Evolutionary conservation across 2,888 invertebrate species (phyloP).

Genomic region (Alcis repandata): DNA sequence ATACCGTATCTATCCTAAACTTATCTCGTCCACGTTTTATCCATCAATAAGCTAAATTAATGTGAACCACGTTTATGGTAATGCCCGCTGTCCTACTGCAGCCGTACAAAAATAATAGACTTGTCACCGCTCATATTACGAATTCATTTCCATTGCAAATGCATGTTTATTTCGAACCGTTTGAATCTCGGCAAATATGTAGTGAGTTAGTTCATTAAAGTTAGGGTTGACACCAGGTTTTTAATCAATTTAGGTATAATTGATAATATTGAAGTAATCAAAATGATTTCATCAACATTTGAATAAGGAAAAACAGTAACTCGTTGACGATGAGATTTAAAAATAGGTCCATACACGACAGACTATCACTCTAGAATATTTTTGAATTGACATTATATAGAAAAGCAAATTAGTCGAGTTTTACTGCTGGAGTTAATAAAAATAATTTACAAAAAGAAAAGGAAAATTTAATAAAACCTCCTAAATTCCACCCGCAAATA

Average conservation of each 20-base stretch:
- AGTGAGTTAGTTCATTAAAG: conserved; percentile 7
- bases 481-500: not conserved
- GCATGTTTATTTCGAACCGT: conserved; percentile 46
- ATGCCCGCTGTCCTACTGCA: conserved; percentile 59
- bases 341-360: too few species aligned
- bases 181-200: conserved; percentile 43
- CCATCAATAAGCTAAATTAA: conserved; percentile 69
- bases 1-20: conserved; percentile 40
- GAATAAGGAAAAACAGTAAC: too few species aligned
- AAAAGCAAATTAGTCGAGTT: too few species aligned
- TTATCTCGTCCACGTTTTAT: conserved; percentile 40
- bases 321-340: too few species aligned
- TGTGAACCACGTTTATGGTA: conserved; percentile 69
- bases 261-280: too few species aligned
- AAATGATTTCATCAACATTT: too few species aligned
- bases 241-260: too few species aligned
- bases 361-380: too few species aligned
- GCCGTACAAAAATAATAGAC: conserved; percentile 69
- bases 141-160: conserved; percentile 71
- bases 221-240: conserved; percentile 16
- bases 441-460: not conserved
- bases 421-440: too few species aligned
- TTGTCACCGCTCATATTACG: conserved; percentile 62
- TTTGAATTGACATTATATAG: too few species aligned
- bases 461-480: not conserved